Evolutionary conservation across 2,797 vertebrate species (phyloP), one percentile per base, ranked within the genome.

Genomic region (Smutsia temminckii): DNA sequence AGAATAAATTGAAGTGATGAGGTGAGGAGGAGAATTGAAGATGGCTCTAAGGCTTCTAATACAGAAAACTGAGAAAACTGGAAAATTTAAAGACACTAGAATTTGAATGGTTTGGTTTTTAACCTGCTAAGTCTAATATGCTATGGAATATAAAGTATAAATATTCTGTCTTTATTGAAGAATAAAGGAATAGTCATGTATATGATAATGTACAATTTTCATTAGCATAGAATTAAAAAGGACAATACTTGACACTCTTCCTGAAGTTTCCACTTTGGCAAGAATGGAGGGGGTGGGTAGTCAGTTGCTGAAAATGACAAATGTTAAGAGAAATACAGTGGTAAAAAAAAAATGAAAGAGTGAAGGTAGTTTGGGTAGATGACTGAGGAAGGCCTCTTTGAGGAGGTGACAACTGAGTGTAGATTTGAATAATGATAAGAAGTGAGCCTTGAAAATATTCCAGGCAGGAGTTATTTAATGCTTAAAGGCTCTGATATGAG

Each of bases 401-500:
- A 84, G 3, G 16, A 71, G 53, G 5, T 71, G 59, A 71, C 13
- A 75, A 51, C 5, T 83, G 29, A 79, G 37, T 34, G 83, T 12
- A 92, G 68, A 91, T 78, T n/a, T 57, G 46, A 85, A 89, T 53
- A 93, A 51, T 61, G 23, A 81, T 53, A 59, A 93, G 37, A n/a
- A 12, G 0, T 85, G 61, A 91, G 2, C 3, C 25, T 63, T 66
- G 10, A 46, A 42, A 61, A 40, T 84, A 53, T 61, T 77, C 40
- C 66, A 84, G 21, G 40, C 34, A 74, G 55, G 74, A 57, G 7
- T 37, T 80, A 59, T 37, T 64, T 49, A 85, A 91, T 12, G 4
- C 3, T 86, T 61, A 80, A 83, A 64, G 5, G 13, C 13, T 79
- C 8, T 80, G 20, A 63, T 74, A 12, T 3, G 20, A 89, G 20